Evolutionary conservation across 2,797 vertebrate genomes (phyloP), one percentile per base, ranked within the genome.

Genomic region (Centroberyx gerrardi): DNA sequence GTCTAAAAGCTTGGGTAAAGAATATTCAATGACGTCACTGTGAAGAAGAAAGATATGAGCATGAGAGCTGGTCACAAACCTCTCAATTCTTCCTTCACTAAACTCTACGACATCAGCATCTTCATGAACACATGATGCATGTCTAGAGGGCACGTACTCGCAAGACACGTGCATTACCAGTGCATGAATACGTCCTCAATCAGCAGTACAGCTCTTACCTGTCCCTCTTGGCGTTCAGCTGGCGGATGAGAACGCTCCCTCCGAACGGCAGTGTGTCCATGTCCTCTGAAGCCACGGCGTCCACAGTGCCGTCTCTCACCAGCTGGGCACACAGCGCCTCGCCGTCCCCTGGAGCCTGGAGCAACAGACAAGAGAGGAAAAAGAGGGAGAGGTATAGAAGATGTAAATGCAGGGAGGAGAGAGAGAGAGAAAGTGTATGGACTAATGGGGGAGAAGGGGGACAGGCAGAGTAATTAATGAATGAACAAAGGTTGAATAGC

Each of bases 211-310:
- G 15, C 18, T 76, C 42, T 79, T 69, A 96, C 96, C 92, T 75
- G n/a, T 90, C 78, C 76, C 9, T 94, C 61, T 93, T 95, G 14
- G 94, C 91, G 2, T 93, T 95, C 0, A 97, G 82, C 38, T 95
- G 94, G 4, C 96, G 95, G 52, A 96, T 90, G 1, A 97, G 86
- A 76, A 90, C 9, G n/a, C n/a, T 83, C 14, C 92, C 94, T 62
- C 96, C 96, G 48, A 97, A 97, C 0, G 96, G 93, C 80, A 97
- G 80, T 0, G 96, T 95, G 82, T 97, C 96, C 96, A 97, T 95
- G 88, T 97, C 96, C 83, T 97, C 96, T 0, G 96, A 96, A 0
- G 95, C 95, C 38, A 95, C 95, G 0, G 94, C 95, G 2, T 95
- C 84, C 42, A 91, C 96, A 15, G 48, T 84, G 10, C 94, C 92